Conservation (phyloP, 2,113 vertebrate species). For the Orthonyx spaldingii region DNA sequence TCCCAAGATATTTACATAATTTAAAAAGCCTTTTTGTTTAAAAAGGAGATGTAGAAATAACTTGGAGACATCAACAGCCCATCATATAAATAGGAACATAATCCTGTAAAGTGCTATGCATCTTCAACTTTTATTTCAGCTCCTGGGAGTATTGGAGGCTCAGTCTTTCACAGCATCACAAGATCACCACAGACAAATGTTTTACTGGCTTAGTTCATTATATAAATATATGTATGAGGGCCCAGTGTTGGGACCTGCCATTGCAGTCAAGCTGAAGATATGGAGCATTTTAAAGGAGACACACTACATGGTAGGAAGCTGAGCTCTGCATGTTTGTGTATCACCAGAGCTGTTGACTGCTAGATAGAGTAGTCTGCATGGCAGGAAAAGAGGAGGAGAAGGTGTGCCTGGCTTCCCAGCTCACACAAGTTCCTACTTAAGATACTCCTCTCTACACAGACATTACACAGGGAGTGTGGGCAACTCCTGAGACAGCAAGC, state of each 20-base stretch:
- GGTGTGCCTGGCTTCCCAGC: neutral
- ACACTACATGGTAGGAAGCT: neutral
- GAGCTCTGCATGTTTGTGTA: neutral
- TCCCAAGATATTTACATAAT: conserved; percentile 35
- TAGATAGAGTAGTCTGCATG: neutral
- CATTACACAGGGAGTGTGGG: neutral
- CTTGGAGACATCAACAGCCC: neutral
- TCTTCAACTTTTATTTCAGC: neutral
- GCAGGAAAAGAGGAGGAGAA: neutral
- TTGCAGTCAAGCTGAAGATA: neutral
- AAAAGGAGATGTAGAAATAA: neutral
- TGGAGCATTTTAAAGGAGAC: neutral
- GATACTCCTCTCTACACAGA: neutral
- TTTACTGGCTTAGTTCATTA: neutral
- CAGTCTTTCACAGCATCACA: neutral
- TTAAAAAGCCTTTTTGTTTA: neutral
- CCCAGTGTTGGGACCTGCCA: neutral
- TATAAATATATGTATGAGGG: neutral
- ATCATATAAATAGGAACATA: neutral
- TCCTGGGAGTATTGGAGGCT: neutral
- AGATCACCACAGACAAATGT: neutral
- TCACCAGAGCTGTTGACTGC: neutral
- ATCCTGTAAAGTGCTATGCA: neutral
- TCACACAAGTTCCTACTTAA: neutral
- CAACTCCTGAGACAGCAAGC: neutral